Conservation (phyloP, 2,888 invertebrate species). For the Coleophora flavipennella region DNA sequence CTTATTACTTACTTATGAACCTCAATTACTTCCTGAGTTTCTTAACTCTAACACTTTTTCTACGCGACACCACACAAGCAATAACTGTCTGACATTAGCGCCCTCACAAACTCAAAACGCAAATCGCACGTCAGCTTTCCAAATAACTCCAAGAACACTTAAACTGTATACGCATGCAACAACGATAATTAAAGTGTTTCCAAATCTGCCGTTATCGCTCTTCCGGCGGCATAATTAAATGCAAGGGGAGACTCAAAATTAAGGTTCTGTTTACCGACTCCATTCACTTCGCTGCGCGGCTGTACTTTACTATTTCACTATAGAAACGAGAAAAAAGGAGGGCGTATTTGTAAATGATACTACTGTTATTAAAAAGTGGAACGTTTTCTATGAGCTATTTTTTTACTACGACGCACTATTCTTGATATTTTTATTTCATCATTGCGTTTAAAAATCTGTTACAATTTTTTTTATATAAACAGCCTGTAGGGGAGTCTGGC, state of each 20-base stretch:
- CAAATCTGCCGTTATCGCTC: constrained; percentile 64
- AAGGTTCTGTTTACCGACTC: constrained; percentile 36
- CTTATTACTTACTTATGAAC: too few relatives aligned
- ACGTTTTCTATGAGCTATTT: neutral
- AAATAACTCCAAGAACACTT: constrained; percentile 44
- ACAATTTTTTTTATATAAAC: too few relatives aligned
- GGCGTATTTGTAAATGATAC: neutral
- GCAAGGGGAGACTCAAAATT: constrained; percentile 53
- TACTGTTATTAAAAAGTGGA: neutral
- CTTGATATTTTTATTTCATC: neutral
- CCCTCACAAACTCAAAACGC: neutral
- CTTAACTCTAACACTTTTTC: too few relatives aligned
- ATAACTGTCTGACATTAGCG: too few relatives aligned
- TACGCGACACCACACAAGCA: too few relatives aligned
- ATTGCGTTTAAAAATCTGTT: neutral
- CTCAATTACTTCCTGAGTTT: too few relatives aligned
- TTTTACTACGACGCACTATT: neutral
- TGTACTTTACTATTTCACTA: constrained; percentile 19
- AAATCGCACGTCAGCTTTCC: constrained; percentile 27
- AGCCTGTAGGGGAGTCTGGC: too few relatives aligned
- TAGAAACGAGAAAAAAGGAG: constrained; percentile 4
- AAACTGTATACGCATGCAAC: constrained; percentile 55
- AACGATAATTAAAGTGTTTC: constrained; percentile 66
- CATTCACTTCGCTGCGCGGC: constrained; percentile 22
- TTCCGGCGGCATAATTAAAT: constrained; percentile 63